Conservation (phyloP, 2,113 vertebrate genomes). For the Pipra filicauda region DNA sequence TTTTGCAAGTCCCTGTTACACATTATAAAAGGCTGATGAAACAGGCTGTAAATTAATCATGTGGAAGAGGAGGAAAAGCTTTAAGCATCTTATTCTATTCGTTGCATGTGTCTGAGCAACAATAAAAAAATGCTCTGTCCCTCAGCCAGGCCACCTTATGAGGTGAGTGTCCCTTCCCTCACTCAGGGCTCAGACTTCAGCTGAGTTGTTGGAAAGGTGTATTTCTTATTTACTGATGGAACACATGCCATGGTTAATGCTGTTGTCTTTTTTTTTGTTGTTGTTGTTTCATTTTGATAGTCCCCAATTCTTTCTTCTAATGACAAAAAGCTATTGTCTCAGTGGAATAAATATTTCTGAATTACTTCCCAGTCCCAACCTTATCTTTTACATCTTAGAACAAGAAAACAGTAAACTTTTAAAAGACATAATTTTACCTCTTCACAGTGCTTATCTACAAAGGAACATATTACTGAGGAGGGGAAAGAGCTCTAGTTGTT, state of each 20-base stretch:
- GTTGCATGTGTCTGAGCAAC: slow-evolving; percentile 6
- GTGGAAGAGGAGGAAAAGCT: slow-evolving; percentile 47
- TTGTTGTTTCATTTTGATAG: slow-evolving; percentile 63
- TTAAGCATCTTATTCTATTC: slow-evolving; percentile 48
- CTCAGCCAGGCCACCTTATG: not conserved
- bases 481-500: slow-evolving; percentile 65
- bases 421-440: slow-evolving; percentile 81
- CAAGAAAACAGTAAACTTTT: slow-evolving; percentile 80
- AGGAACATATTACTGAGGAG: slow-evolving; percentile 79
- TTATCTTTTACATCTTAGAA: slow-evolving; percentile 78
- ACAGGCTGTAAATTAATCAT: slow-evolving; percentile 64
- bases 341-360: slow-evolving; percentile 75
- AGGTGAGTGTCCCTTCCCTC: not conserved
- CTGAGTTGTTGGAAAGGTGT: not conserved
- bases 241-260: not conserved
- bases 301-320: slow-evolving; percentile 70
- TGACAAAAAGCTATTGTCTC: slow-evolving; percentile 74
- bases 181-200: not conserved
- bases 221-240: not conserved
- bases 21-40: slow-evolving; percentile 71
- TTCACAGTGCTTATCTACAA: slow-evolving; percentile 84
- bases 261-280: slow-evolving; percentile 58
- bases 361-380: slow-evolving; percentile 71
- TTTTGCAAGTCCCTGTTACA: slow-evolving; percentile 48
- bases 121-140: not conserved